Evolutionary conservation across 2,888 invertebrate genomes (phyloP).

Genomic region (Metalampra italica): DNA sequence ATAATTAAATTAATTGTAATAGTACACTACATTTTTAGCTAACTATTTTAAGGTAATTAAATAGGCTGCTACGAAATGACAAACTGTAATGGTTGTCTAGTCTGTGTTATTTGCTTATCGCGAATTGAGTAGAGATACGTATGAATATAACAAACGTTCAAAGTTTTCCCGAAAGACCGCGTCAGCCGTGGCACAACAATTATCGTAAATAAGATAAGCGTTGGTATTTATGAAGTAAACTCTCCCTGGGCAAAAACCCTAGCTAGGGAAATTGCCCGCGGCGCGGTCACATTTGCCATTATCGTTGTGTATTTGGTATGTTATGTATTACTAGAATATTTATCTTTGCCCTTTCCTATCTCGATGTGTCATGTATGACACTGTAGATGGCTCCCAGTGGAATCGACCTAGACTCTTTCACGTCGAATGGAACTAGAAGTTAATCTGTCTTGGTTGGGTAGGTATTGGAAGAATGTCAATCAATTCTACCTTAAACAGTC

Average conservation of each 20-base stretch:
- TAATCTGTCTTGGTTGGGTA: too few relatives aligned
- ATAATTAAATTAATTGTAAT: too few relatives aligned
- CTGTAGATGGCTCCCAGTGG: too few relatives aligned
- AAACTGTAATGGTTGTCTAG: background rate
- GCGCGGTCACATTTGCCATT: slow-evolving; percentile 47
- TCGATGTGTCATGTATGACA: background rate
- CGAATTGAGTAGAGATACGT: background rate
- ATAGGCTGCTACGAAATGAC: too few relatives aligned
- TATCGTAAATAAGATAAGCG: slow-evolving; percentile 63
- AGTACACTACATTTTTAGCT: too few relatives aligned
- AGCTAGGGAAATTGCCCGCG: slow-evolving; percentile 39
- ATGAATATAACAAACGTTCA: slow-evolving; percentile 28
- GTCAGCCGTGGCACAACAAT: slow-evolving; percentile 37
- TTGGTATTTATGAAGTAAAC: slow-evolving; percentile 44
- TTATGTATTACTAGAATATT: slow-evolving; percentile 10
- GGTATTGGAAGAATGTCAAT: too few relatives aligned
- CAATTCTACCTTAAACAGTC: too few relatives aligned
- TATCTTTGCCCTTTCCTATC: slow-evolving; percentile 2
- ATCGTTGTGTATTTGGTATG: slow-evolving; percentile 19
- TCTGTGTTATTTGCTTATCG: background rate
- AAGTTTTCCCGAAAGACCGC: slow-evolving; percentile 45
- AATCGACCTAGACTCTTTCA: background rate
- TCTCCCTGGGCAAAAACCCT: slow-evolving; percentile 51
- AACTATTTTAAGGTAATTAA: too few relatives aligned
- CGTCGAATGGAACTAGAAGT: too few relatives aligned